Conservation (phyloP, 1,140 invertebrate species). For the Tetraneura akinire region DNA sequence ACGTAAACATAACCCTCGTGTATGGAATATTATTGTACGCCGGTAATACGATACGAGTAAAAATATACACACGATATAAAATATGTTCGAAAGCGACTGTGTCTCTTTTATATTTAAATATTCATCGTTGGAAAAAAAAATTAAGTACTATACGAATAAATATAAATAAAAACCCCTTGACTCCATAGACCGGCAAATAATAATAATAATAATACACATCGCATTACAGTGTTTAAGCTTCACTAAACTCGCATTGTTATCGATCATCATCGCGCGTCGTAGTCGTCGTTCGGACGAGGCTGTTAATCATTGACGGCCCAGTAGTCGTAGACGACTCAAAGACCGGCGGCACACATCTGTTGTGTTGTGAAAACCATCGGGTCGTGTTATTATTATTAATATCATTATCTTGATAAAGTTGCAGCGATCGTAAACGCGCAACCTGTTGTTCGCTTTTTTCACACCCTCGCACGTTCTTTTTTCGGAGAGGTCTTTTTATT, state of each 20-base stretch:
- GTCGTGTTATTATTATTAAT: conserved; percentile 51
- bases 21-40: too few relatives aligned
- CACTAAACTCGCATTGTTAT: conserved; percentile 45
- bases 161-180: background rate
- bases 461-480: conserved; percentile 36
- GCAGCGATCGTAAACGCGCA: conserved; percentile 32
- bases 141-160: too few relatives aligned
- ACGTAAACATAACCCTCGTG: background rate
- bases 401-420: conserved; percentile 44
- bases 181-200: background rate
- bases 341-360: conserved; percentile 42
- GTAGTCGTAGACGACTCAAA: conserved; percentile 20
- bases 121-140: background rate
- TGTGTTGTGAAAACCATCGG: conserved; percentile 40
- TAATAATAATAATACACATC: conserved; percentile 1
- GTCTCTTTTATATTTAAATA: conserved; percentile 45
- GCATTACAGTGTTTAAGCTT: conserved; percentile 44
- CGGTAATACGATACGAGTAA: conserved; percentile 9
- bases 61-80: background rate
- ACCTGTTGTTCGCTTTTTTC: conserved; percentile 45
- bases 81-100: background rate
- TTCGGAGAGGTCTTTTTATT: conserved; percentile 11
- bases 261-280: conserved; percentile 32
- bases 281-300: background rate
- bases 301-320: conserved; percentile 41